A percentile compares a stretch with the other conserved stretches of the same genome.
phyloP scores from a whole-genome alignment of 2,113 vertebrate genomes.

The Lepisosteus osseus region DNA sequence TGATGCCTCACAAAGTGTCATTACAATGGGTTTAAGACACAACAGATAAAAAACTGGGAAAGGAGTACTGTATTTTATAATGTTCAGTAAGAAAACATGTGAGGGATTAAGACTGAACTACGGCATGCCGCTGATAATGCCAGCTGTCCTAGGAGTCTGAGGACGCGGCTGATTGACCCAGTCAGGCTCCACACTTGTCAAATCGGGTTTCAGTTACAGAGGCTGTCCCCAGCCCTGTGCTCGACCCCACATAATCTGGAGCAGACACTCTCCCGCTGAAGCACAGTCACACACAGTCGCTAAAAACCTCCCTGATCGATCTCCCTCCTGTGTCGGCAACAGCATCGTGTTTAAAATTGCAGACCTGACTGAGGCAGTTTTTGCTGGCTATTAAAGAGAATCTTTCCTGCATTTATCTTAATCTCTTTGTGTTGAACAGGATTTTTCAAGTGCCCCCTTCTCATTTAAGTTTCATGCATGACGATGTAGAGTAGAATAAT shows the following conservation, averaged over 20 bases:
- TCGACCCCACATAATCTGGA: background rate
- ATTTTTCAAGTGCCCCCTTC: constrained; percentile 45
- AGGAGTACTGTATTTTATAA: no score
- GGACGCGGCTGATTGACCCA: background rate
- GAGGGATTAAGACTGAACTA: background rate
- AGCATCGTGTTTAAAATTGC: background rate
- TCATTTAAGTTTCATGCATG: constrained; percentile 9
- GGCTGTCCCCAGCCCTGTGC: background rate
- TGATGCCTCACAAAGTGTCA: no score
- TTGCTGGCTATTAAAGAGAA: constrained; percentile 14
- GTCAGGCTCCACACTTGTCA: background rate
- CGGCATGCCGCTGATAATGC: background rate
- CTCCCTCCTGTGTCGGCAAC: background rate
- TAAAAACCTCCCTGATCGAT: constrained; percentile 13
- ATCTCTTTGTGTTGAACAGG: constrained; percentile 41
- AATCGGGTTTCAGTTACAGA: constrained; percentile 4
- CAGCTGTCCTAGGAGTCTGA: background rate
- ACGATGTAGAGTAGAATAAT: constrained; percentile 39
- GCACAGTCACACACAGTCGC: background rate
- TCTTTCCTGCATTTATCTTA: constrained; percentile 23
- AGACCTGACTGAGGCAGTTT: constrained; percentile 20
- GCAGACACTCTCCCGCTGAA: background rate
- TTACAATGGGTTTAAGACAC: constrained; percentile 4
- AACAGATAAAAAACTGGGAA: no score
- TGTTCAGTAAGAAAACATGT: no score